These are phyloP conservation scores for Acleris laterana DNA, from an alignment of 2,888 invertebrate genomes.

Conservation along the genomic window DNA sequence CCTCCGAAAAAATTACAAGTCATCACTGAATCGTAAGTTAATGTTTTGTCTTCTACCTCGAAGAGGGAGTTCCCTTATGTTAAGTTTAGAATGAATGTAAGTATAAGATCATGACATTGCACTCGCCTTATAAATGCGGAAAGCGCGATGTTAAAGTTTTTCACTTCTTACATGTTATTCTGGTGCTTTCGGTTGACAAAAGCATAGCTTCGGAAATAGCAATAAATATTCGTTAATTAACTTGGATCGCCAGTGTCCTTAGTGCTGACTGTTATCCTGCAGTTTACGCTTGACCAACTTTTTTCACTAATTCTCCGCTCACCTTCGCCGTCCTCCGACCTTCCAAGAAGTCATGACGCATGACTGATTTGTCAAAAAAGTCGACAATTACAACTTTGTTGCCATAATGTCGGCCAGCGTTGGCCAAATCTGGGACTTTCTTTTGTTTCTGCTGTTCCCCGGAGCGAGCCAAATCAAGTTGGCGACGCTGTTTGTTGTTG, in stretches of 20 bases:
- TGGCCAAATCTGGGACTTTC: conserved; percentile 61
- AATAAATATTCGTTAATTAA: neutral
- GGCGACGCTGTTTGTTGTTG: conserved; percentile 60
- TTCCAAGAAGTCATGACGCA: conserved; percentile 72
- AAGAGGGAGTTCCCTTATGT: neutral
- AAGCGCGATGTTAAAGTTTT: too few species aligned
- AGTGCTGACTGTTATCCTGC: neutral
- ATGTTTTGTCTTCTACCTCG: conserved; percentile 10
- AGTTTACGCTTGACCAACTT: conserved; percentile 36
- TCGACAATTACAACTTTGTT: conserved; percentile 68
- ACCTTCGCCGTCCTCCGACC: conserved; percentile 67
- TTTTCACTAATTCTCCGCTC: conserved; percentile 57
- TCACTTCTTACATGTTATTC: too few species aligned
- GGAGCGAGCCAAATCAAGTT: conserved; percentile 63
- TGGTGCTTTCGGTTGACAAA: too few species aligned
- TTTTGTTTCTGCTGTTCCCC: conserved; percentile 67
- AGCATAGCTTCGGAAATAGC: too few species aligned
- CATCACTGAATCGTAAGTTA: conserved; percentile 24
- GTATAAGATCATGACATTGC: too few species aligned
- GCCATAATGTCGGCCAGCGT: conserved; percentile 53
- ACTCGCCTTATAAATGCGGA: too few species aligned
- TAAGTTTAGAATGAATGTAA: neutral
- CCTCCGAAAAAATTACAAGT: conserved; percentile 13
- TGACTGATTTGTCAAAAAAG: conserved; percentile 52
- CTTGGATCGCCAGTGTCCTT: neutral